Evolutionary conservation across 2,113 vertebrate species (phyloP).

Genomic region (Chiloscyllium plagiosum): DNA sequence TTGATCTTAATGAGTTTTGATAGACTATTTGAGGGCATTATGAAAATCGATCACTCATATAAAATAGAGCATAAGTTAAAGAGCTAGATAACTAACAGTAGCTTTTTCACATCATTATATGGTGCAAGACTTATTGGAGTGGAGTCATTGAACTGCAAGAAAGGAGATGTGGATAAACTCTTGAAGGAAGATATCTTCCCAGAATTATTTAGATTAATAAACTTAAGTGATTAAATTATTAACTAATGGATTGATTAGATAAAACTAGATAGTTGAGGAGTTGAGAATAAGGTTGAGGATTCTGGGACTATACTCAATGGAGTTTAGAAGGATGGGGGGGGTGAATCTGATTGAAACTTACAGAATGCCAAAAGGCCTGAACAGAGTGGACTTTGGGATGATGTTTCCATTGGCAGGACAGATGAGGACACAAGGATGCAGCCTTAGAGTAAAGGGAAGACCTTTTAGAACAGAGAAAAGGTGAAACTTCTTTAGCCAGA

Average conservation of each 20-base stretch:
- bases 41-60: neutral
- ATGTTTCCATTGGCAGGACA: too few relatives aligned
- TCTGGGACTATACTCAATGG: too few relatives aligned
- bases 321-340: too few relatives aligned
- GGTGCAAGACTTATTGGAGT: neutral
- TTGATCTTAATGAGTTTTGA: neutral
- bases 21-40: neutral
- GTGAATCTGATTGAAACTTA: too few relatives aligned
- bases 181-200: neutral
- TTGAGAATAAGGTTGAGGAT: neutral
- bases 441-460: too few relatives aligned
- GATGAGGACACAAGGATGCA: too few relatives aligned
- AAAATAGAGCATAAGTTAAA: neutral
- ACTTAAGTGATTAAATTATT: neutral
- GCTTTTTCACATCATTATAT: neutral
- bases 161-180: neutral
- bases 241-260: neutral
- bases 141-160: neutral
- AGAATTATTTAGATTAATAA: neutral
- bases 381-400: too few relatives aligned
- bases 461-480: too few relatives aligned
- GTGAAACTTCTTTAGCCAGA: too few relatives aligned
- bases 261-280: neutral
- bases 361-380: too few relatives aligned
- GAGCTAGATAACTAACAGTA: neutral